These are phyloP conservation scores for Chascanopsetta lugubris DNA, from an alignment of 2,113 vertebrate species.

Conservation along the genomic window DNA sequence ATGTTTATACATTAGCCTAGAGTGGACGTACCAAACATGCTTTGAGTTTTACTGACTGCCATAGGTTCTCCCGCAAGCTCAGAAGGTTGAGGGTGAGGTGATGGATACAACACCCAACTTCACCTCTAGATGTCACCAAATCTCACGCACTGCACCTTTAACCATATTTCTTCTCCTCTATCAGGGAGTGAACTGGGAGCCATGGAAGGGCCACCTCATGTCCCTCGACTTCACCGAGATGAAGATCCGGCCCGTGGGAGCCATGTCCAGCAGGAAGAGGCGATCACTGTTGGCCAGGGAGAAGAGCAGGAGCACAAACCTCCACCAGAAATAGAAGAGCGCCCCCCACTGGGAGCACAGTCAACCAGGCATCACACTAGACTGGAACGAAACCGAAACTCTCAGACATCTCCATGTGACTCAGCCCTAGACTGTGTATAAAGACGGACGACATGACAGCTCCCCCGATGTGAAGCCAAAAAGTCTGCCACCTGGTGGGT, in stretches of 20 bases:
- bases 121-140: too few relatives aligned
- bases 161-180: constrained; percentile 6
- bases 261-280: constrained; percentile 75
- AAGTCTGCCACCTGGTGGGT: background rate
- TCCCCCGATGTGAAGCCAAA: background rate
- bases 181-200: constrained; percentile 91
- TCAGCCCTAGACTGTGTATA: background rate
- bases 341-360: background rate
- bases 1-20: too few relatives aligned
- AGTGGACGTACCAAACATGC: too few relatives aligned
- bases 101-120: too few relatives aligned
- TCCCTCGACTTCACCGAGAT: constrained; percentile 89
- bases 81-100: too few relatives aligned
- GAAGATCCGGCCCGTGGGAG: constrained; percentile 83
- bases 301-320: constrained; percentile 39
- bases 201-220: constrained; percentile 90
- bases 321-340: constrained; percentile 24
- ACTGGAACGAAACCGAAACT: background rate
- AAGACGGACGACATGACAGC: background rate
- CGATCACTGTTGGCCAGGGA: constrained; percentile 68
- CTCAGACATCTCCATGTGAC: background rate
- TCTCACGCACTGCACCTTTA: too few relatives aligned
- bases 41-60: too few relatives aligned
- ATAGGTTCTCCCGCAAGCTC: too few relatives aligned
- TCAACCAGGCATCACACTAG: constrained; percentile 29